phyloP scores from a whole-genome alignment of 1,140 invertebrate genomes.

The Rhizoglyphus robini region DNA sequence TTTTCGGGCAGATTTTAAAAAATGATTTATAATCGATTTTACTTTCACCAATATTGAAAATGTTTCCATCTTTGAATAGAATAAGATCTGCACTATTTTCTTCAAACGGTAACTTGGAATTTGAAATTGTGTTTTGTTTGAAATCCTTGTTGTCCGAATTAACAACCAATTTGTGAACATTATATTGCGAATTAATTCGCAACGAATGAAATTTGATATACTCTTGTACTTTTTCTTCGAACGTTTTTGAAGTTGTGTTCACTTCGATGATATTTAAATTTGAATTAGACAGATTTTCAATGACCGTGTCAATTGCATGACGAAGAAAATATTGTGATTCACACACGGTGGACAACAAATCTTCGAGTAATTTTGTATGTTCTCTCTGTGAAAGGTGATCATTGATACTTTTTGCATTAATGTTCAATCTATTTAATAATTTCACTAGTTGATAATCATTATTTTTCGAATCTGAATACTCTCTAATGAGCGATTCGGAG shows the following conservation, averaged over 20 bases:
- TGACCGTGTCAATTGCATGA: slow-evolving; percentile 49
- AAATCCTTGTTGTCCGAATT: slow-evolving; percentile 28
- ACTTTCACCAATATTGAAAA: slow-evolving; percentile 27
- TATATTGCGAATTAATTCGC: slow-evolving; percentile 34
- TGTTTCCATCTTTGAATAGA: slow-evolving; percentile 30
- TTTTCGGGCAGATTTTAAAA: slow-evolving; percentile 30
- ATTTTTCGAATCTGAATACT: slow-evolving; percentile 12
- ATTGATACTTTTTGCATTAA: slow-evolving; percentile 18
- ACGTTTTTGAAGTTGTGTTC: slow-evolving; percentile 27
- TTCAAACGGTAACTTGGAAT: slow-evolving; percentile 23
- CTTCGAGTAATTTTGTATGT: slow-evolving; percentile 9
- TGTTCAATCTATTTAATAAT: slow-evolving; percentile 18
- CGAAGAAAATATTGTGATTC: slow-evolving; percentile 32
- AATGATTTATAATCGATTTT: slow-evolving; percentile 31
- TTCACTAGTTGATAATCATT: slow-evolving; percentile 20
- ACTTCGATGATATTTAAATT: slow-evolving; percentile 66
- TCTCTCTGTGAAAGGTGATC: slow-evolving; percentile 17
- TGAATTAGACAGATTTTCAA: slow-evolving; percentile 58
- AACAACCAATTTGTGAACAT: slow-evolving; percentile 29
- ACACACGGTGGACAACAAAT: slow-evolving; percentile 20
- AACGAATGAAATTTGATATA: slow-evolving; percentile 32
- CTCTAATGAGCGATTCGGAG: slow-evolving; percentile 14
- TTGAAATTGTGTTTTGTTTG: slow-evolving; percentile 31
- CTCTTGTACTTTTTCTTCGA: slow-evolving; percentile 29
- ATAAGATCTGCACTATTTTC: slow-evolving; percentile 31